phyloP scores from a whole-genome alignment of 1,140 invertebrate species.

The Pantala flavescens region DNA sequence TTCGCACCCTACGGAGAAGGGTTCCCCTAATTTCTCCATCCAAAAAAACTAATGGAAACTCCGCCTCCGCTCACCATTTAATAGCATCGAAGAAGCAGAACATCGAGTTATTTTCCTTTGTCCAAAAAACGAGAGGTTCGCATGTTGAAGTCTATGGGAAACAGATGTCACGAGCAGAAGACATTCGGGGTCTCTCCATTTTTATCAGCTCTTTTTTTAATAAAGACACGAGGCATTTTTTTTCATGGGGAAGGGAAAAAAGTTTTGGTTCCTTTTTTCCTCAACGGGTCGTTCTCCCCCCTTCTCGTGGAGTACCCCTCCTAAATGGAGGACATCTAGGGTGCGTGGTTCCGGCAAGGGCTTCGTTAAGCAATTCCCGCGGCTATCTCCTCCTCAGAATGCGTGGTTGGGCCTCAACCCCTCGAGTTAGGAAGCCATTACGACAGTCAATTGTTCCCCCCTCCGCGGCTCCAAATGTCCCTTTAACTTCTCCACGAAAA shows the following conservation, averaged over 20 bases:
- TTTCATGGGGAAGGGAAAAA: background rate
- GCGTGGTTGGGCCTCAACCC: background rate
- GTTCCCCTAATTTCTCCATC: too few species aligned
- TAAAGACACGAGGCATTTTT: background rate
- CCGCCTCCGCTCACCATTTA: background rate
- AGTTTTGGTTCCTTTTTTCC: background rate
- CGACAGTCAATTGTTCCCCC: background rate
- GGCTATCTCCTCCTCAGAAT: background rate
- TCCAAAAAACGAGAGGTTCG: background rate
- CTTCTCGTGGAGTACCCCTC: background rate
- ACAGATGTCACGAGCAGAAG: background rate
- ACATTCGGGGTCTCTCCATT: background rate
- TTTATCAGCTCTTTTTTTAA: background rate
- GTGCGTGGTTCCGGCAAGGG: background rate
- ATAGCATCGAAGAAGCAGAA: background rate
- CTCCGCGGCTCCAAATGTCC: background rate
- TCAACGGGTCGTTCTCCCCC: background rate
- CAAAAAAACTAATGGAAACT: too few species aligned
- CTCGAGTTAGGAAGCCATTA: slow-evolving; percentile 8
- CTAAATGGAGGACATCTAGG: background rate
- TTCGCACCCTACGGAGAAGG: too few species aligned
- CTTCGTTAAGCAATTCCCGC: slow-evolving; percentile 8
- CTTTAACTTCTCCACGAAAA: background rate
- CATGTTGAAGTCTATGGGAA: background rate
- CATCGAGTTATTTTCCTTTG: too few species aligned